Percentiles rank a stretch among this genome's conserved stretches.
These are phyloP conservation scores for Bugula neritina DNA, from an alignment of 2,888 invertebrate genomes.

Conservation along the genomic window DNA sequence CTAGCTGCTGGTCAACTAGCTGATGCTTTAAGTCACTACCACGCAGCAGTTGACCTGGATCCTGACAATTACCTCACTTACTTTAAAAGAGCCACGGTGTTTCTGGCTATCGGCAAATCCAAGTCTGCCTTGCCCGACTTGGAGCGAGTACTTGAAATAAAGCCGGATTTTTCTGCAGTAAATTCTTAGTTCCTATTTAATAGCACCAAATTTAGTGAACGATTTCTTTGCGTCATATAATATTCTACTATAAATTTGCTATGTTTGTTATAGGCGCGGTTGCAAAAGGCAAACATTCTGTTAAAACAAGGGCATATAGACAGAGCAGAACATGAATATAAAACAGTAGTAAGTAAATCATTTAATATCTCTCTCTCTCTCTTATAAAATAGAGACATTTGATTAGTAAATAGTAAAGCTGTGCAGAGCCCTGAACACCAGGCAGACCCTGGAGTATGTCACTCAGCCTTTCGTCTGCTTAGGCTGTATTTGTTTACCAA, in stretches of 20 bases:
- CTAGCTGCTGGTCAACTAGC: conserved; percentile 85
- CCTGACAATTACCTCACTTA: conserved; percentile 90
- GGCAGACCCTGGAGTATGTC: too few species aligned
- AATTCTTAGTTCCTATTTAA: conserved; percentile 46
- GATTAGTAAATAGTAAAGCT: too few species aligned
- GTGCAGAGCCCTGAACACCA: too few species aligned
- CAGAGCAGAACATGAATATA: conserved; percentile 74
- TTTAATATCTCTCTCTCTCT: too few species aligned
- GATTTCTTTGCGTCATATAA: neutral
- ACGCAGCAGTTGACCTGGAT: conserved; percentile 95
- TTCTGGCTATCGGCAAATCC: conserved; percentile 88
- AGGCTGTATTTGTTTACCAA: too few species aligned
- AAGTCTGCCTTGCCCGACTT: conserved; percentile 91
- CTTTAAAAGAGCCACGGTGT: conserved; percentile 91
- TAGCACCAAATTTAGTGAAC: neutral
- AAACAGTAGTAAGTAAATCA: conserved; percentile 69
- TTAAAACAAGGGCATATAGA: conserved; percentile 80
- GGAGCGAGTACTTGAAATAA: conserved; percentile 81
- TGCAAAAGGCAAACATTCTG: conserved; percentile 79
- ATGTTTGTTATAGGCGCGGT: conserved; percentile 58
- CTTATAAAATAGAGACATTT: too few species aligned
- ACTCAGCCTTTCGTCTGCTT: too few species aligned
- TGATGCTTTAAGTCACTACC: conserved; percentile 94
- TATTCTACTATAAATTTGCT: neutral
- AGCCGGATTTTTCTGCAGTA: conserved; percentile 88